Percentiles rank a stretch among this genome's conserved stretches.
Conservation (phyloP, 1,140 invertebrate genomes). For the Micrasema minimum region DNA sequence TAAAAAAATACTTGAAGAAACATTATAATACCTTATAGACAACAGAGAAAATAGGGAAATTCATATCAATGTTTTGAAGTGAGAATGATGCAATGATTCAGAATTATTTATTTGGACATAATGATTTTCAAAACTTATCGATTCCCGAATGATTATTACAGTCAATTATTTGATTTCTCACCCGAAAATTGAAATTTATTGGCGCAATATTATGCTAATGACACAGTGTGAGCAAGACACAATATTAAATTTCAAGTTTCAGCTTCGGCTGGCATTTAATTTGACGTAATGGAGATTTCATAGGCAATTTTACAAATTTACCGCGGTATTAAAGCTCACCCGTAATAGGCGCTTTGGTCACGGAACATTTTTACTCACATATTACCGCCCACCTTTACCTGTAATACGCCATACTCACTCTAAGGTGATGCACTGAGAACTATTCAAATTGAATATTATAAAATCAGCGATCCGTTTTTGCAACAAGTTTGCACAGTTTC, state of each 20-base stretch:
- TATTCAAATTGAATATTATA: too few relatives aligned
- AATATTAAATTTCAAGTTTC: slow-evolving; percentile 12
- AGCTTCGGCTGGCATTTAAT: slow-evolving; percentile 32
- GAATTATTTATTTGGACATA: too few relatives aligned
- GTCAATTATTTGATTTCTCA: slow-evolving; percentile 11
- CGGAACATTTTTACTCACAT: slow-evolving; percentile 1
- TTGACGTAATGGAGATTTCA: slow-evolving; percentile 41
- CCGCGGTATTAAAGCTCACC: slow-evolving; percentile 30
- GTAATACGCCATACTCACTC: too few relatives aligned
- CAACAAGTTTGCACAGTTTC: too few relatives aligned
- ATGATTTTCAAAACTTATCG: too few relatives aligned
- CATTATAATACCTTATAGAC: too few relatives aligned
- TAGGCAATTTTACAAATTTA: slow-evolving; percentile 37
- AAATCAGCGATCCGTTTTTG: too few relatives aligned
- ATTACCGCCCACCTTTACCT: slow-evolving; percentile 18
- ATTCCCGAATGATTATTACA: background rate
- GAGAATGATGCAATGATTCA: too few relatives aligned
- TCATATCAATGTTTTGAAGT: too few relatives aligned
- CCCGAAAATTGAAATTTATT: slow-evolving; percentile 13
- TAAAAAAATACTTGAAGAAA: too few relatives aligned
- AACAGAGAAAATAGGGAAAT: too few relatives aligned
- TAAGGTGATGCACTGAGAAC: too few relatives aligned
- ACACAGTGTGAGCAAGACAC: slow-evolving; percentile 12
- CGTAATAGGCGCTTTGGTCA: slow-evolving; percentile 34
- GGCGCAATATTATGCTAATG: slow-evolving; percentile 7